These are phyloP conservation scores for Reticulitermes lucifugus DNA, from an alignment of 2,888 invertebrate species.

Conservation along the genomic window DNA sequence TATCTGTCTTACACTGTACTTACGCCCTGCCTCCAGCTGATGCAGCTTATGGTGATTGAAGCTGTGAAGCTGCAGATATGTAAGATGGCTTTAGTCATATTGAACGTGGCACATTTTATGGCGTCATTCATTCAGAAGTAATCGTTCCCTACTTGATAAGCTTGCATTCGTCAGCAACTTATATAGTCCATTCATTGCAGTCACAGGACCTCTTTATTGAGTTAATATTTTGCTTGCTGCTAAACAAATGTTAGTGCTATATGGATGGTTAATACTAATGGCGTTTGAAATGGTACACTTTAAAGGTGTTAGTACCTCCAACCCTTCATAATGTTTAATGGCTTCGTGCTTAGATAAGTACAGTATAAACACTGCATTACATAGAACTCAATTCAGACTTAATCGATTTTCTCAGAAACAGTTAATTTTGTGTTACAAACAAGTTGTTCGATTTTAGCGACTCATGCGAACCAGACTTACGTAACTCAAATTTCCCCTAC, in stretches of 20 bases:
- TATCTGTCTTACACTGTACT: neutral
- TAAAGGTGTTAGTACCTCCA: too few species aligned
- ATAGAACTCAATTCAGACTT: too few species aligned
- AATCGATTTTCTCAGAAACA: too few species aligned
- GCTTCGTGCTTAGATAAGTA: too few species aligned
- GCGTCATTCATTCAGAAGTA: neutral
- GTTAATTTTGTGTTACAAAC: too few species aligned
- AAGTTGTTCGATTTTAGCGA: too few species aligned
- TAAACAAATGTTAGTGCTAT: neutral
- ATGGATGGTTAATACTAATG: too few species aligned
- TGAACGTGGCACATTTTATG: neutral
- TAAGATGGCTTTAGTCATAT: neutral
- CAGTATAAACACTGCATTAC: too few species aligned
- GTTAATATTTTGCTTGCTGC: neutral
- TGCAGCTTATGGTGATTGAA: neutral
- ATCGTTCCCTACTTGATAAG: neutral
- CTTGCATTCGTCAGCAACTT: neutral
- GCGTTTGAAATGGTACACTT: too few species aligned
- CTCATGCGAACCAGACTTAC: too few species aligned
- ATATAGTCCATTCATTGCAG: neutral
- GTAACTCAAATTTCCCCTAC: too few species aligned
- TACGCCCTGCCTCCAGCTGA: neutral
- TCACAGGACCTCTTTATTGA: neutral
- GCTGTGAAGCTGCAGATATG: neutral
- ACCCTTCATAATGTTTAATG: too few species aligned